phyloP scores from a whole-genome alignment of 2,797 vertebrate species.

The Clarias platycephalus region DNA sequence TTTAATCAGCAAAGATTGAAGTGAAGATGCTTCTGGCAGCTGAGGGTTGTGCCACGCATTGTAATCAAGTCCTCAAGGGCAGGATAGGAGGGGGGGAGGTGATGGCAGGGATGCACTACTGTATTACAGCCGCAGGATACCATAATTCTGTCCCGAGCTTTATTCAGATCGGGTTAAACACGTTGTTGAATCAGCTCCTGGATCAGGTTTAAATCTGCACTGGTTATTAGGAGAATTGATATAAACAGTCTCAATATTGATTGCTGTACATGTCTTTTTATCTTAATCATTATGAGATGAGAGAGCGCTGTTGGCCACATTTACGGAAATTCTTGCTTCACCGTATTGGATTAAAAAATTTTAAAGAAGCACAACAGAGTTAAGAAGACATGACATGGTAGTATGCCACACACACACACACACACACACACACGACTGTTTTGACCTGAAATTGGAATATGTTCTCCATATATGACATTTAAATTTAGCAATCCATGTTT shows the following conservation, averaged over 20 bases:
- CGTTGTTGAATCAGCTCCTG: background rate
- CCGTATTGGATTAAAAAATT: too few relatives aligned
- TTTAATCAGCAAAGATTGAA: slow-evolving; percentile 12
- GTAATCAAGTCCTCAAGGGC: slow-evolving; percentile 6
- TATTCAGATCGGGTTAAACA: background rate
- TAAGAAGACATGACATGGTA: too few relatives aligned
- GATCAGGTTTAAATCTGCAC: background rate
- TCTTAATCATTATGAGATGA: background rate
- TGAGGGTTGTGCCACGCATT: slow-evolving; percentile 4
- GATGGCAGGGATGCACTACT: too few relatives aligned
- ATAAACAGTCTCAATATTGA: background rate
- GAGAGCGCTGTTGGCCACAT: background rate
- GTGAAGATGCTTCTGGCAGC: background rate
- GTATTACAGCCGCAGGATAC: background rate
- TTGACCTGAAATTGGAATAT: too few relatives aligned
- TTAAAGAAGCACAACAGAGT: too few relatives aligned
- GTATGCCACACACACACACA: too few relatives aligned
- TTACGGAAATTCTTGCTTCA: background rate
- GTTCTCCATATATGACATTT: background rate
- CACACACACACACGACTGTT: too few relatives aligned
- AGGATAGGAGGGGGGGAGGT: background rate
- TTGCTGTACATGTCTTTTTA: background rate
- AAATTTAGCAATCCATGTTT: background rate
- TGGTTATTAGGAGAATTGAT: background rate
- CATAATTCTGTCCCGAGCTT: background rate